A percentile compares a stretch with the other conserved stretches of the same genome.
Conservation (phyloP, 2,797 vertebrate species). For the Rhinoraja longicauda region DNA sequence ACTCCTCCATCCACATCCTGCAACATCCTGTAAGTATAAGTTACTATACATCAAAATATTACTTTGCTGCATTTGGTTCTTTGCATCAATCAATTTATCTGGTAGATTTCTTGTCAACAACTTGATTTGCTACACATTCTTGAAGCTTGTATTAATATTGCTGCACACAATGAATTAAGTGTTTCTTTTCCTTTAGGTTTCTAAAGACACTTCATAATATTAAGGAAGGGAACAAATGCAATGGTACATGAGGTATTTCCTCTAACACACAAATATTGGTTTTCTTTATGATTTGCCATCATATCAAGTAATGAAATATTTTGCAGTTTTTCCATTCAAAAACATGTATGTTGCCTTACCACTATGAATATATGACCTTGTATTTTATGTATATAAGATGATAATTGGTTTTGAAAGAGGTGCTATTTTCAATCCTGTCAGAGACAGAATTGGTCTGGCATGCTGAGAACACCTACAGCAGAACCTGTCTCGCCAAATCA, state of each 20-base stretch:
- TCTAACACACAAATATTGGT: background rate
- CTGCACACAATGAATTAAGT: background rate
- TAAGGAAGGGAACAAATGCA: background rate
- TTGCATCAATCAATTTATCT: background rate
- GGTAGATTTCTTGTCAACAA: constrained; percentile 1
- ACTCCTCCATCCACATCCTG: too few relatives aligned
- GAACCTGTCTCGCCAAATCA: background rate
- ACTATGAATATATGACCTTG: background rate
- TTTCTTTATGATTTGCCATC: background rate
- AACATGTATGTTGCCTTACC: background rate
- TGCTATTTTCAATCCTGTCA: background rate
- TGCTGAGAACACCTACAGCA: background rate
- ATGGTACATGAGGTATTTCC: background rate
- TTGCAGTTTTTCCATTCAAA: background rate
- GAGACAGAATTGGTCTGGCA: background rate
- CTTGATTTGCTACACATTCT: background rate
- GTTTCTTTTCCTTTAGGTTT: background rate
- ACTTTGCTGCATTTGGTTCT: background rate
- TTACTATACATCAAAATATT: background rate
- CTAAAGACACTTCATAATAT: background rate
- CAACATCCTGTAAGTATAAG: background rate
- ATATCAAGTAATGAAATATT: background rate
- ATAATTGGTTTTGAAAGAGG: constrained; percentile 7
- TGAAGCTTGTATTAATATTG: background rate
- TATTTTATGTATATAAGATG: too few relatives aligned